Conservation (phyloP, 2,113 vertebrate genomes). For the Gambusia affinis region DNA sequence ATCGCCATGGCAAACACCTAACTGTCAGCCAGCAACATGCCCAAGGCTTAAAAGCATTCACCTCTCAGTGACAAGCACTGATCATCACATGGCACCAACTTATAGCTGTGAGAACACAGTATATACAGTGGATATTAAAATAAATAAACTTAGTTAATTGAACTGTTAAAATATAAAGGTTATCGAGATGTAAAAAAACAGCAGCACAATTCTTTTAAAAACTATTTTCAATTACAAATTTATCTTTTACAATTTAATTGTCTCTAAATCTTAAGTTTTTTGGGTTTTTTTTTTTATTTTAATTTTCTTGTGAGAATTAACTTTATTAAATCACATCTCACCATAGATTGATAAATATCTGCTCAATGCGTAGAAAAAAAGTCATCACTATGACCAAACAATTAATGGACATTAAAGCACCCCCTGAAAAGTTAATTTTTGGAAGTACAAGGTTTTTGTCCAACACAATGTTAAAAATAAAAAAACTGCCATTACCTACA, state of each 20-base stretch:
- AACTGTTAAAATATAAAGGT: neutral
- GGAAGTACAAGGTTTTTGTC: too few species aligned
- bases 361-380: neutral
- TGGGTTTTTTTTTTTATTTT: neutral
- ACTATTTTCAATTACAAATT: neutral
- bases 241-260: neutral
- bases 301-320: neutral
- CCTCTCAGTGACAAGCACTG: constrained; percentile 54
- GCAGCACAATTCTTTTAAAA: neutral
- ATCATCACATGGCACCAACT: constrained; percentile 18
- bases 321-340: neutral
- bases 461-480: too few species aligned
- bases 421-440: neutral
- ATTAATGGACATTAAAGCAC: neutral
- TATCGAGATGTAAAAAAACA: neutral
- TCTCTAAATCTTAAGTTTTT: too few species aligned
- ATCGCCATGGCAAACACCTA: constrained; percentile 44
- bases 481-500: too few species aligned
- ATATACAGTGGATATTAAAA: neutral
- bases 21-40: constrained; percentile 59
- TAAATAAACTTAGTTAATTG: too few species aligned
- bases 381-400: neutral
- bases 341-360: neutral
- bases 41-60: constrained; percentile 51
- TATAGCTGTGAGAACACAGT: neutral